A percentile compares a stretch with the other conserved stretches of the same genome.
Conservation (phyloP, 92 coral and sea anemone species). For the Porites cylindrica region DNA sequence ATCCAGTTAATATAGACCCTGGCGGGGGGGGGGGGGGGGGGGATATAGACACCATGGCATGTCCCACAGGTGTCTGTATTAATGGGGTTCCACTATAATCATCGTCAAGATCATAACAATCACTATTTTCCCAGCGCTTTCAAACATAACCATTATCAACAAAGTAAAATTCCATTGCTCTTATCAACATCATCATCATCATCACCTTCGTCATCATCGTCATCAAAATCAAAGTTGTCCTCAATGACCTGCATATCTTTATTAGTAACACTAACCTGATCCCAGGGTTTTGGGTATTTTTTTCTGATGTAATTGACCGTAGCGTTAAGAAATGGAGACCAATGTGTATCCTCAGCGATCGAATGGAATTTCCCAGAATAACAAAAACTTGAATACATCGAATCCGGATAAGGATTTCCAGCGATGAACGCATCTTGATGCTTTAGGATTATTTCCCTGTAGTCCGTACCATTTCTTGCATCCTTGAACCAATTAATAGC, state of each 20-base stretch:
- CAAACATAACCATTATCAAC: not conserved
- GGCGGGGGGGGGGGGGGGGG: too few relatives aligned
- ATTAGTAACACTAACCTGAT: constrained; percentile 60
- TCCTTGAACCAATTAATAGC: constrained; percentile 89
- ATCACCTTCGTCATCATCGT: too few relatives aligned
- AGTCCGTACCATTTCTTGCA: constrained; percentile 74
- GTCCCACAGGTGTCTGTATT: too few relatives aligned
- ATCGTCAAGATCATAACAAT: not conserved
- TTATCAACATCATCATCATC: not conserved
- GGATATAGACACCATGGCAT: too few relatives aligned
- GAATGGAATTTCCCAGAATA: constrained; percentile 83
- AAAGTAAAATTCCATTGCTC: not conserved
- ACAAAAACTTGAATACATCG: constrained; percentile 89
- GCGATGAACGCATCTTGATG: constrained; percentile 94
- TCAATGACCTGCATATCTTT: not conserved
- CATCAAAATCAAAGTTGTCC: too few relatives aligned
- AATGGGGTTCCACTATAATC: too few relatives aligned
- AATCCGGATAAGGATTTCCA: constrained; percentile 95
- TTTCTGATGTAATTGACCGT: constrained; percentile 89
- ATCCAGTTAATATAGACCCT: too few relatives aligned
- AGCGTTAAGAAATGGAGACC: constrained; percentile 96
- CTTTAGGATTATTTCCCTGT: constrained; percentile 79
- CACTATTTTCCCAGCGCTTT: not conserved
- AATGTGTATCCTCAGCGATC: constrained; percentile 93
- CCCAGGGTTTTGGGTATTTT: constrained; percentile 97